Conservation (phyloP, 2,797 vertebrate genomes). For the Sebastolobus alascanus region DNA sequence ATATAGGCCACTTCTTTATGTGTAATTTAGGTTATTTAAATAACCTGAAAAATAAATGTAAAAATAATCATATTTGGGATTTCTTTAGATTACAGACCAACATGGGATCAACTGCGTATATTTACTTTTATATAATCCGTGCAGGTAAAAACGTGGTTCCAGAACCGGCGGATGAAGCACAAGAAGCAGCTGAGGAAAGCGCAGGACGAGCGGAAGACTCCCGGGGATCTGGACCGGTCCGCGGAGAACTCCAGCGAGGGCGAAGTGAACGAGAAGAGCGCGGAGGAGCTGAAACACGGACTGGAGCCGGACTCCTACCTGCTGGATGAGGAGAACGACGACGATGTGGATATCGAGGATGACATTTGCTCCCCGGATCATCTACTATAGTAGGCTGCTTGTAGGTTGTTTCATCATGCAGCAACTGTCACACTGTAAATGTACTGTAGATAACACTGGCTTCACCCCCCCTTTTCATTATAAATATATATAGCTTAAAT, state of each 20-base stretch:
- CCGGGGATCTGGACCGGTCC: conserved; percentile 83
- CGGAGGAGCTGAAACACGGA: conserved; percentile 72
- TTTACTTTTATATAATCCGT: neutral
- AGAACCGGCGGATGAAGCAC: conserved; percentile 98
- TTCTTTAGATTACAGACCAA: neutral
- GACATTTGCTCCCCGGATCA: conserved; percentile 89
- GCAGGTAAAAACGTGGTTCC: conserved; percentile 99
- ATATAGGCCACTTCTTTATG: neutral
- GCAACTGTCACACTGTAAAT: conserved; percentile 55
- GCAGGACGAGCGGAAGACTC: conserved; percentile 92
- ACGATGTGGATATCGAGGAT: conserved; percentile 96
- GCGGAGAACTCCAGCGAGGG: conserved; percentile 87
- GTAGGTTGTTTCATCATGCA: neutral
- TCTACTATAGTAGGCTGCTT: conserved; percentile 83
- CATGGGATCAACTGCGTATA: neutral
- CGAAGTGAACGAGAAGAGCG: conserved; percentile 80
- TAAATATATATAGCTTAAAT: neutral
- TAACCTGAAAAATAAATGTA: neutral
- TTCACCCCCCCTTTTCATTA: neutral
- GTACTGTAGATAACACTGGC: conserved; percentile 55
- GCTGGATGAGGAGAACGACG: conserved; percentile 88
- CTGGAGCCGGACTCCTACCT: conserved; percentile 85
- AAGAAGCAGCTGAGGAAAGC: conserved; percentile 97
- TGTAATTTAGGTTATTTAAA: neutral
- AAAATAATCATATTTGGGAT: neutral